Conservation (phyloP, 35 echinoderm and acorn worm genomes). For the Apostichopus japonicus region DNA sequence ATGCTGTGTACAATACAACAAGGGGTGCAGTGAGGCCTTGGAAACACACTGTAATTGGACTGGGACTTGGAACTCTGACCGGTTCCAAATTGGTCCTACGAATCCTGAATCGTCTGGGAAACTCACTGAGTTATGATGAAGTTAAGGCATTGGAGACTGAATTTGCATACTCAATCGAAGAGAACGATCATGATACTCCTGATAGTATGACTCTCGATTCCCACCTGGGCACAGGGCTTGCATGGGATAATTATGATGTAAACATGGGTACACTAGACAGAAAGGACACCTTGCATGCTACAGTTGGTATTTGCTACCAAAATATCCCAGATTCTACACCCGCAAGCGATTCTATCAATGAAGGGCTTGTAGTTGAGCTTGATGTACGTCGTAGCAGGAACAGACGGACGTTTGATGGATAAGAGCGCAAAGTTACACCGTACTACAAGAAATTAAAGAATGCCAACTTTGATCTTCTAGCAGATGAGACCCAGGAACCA, state of each 20-base stretch:
- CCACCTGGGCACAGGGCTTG: background rate
- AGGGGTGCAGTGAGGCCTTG: background rate
- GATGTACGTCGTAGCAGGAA: constrained; percentile 56
- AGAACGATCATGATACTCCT: constrained; percentile 13
- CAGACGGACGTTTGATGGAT: constrained; percentile 57
- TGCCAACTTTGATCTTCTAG: too few species aligned
- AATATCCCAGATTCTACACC: background rate
- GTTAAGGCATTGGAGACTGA: constrained; percentile 35
- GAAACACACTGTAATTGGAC: constrained; percentile 44
- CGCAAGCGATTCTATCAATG: too few species aligned
- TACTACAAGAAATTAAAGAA: too few species aligned
- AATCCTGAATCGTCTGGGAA: constrained; percentile 16
- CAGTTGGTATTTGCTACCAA: background rate
- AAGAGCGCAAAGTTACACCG: constrained; percentile 61
- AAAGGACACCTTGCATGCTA: constrained; percentile 26
- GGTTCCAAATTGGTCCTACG: background rate
- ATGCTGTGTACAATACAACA: constrained; percentile 16
- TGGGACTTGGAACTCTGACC: background rate
- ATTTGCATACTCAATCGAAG: background rate
- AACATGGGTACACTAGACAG: background rate
- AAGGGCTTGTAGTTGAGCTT: too few species aligned
- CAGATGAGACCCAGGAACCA: too few species aligned
- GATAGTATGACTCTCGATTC: background rate
- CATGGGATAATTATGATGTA: background rate
- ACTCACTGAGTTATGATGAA: constrained; percentile 8